These are phyloP conservation scores for Neotragus pygmaeus DNA, from an alignment of 2,113 vertebrate species.

Conservation along the genomic window DNA sequence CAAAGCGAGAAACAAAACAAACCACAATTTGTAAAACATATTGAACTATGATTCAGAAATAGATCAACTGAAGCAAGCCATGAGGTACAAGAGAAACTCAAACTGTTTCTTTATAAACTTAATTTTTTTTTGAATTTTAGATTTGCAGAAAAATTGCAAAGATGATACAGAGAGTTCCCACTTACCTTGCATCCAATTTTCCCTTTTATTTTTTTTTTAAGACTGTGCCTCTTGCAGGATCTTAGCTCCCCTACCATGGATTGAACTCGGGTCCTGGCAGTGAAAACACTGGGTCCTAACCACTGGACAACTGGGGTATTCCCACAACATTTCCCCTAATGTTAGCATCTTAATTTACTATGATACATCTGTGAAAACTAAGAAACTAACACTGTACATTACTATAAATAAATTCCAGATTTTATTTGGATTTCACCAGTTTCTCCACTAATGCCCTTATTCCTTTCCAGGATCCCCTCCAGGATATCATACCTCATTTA, in stretches of 20 bases:
- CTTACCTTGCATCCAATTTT: neutral
- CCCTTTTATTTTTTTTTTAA: neutral
- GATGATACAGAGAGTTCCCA: neutral
- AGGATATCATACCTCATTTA: neutral
- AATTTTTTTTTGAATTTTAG: neutral
- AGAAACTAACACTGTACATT: neutral
- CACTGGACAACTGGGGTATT: neutral
- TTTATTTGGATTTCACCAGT: neutral
- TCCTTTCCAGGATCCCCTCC: neutral
- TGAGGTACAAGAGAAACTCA: neutral
- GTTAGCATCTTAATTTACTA: neutral
- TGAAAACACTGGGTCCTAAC: neutral
- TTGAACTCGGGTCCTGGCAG: neutral
- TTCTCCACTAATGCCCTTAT: neutral
- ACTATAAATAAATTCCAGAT: neutral
- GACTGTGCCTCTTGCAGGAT: neutral
- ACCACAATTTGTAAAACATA: neutral
- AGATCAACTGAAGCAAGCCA: neutral
- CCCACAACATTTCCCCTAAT: neutral
- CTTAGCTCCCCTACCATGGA: neutral
- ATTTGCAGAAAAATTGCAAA: neutral
- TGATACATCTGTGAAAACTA: neutral
- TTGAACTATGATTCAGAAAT: neutral
- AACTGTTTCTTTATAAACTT: neutral
- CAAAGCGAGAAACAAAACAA: neutral